These are phyloP conservation scores for Lasioglossum oenotherae DNA, from an alignment of 2,888 invertebrate genomes.

Conservation along the genomic window DNA sequence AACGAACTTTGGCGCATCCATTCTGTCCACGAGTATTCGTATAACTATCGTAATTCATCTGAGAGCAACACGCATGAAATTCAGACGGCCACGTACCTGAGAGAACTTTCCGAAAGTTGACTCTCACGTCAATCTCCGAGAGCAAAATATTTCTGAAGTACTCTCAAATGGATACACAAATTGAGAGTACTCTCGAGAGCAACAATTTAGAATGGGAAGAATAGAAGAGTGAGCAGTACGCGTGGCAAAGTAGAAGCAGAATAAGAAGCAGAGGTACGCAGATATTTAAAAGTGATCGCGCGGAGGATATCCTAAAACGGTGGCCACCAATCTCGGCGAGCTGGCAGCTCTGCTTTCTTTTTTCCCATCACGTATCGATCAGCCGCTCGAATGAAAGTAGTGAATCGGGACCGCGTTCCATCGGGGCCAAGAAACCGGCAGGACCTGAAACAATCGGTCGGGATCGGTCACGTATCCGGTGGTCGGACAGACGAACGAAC, in stretches of 20 bases:
- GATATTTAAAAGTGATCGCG: conserved; percentile 12
- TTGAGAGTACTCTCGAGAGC: too few species aligned
- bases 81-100: too few species aligned
- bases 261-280: background rate
- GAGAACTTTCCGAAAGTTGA: too few species aligned
- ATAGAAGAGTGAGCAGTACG: background rate
- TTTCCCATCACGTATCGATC: conserved; percentile 53
- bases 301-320: conserved; percentile 35
- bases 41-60: too few species aligned
- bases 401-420: conserved; percentile 49
- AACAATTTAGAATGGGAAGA: background rate
- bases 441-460: conserved; percentile 17
- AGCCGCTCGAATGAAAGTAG: conserved; percentile 51
- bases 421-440: conserved; percentile 12
- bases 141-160: too few species aligned
- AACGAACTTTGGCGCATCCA: too few species aligned
- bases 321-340: conserved; percentile 27
- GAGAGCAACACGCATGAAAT: too few species aligned
- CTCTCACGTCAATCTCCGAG: too few species aligned
- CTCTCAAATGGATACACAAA: too few species aligned
- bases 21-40: too few species aligned
- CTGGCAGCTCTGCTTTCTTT: conserved; percentile 50
- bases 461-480: background rate
- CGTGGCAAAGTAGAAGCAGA: background rate
- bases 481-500: background rate